Base-by-base conservation (phyloP, 2,888 invertebrate genomes). In the Megamerina dolium region DNA sequence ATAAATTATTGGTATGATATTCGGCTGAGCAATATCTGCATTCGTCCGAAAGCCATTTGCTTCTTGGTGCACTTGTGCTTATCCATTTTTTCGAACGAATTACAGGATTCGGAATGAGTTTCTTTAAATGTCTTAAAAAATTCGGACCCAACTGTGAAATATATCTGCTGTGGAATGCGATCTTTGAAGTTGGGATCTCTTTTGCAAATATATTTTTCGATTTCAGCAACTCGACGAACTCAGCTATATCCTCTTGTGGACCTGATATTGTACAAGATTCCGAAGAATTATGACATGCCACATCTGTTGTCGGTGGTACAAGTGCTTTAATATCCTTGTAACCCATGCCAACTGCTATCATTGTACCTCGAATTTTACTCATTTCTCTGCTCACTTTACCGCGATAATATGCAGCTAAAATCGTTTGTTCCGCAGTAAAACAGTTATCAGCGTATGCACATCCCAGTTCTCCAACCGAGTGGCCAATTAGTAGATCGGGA, bases 391-490 rank as follows among this genome's bases (percentile, higher is more conserved):
- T 83, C 1, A 85, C 83, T 50, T 79, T 74, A 1, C 89, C 90
- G 59, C 90, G 75, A 66, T 84, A 85, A 69, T 90, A 91, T 0
- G 91, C 85, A 2, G 84, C 78, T n/a, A 88, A 69, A 46, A 93
- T 82, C 75, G 86, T 86, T 72, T 92, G 85, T 59, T 90, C 88
- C 0, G 83, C 80, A 0, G 89, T 87, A 57, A 94, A 80, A 57
- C 87, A 85, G 1, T 87, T 90, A 66, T 95, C 95, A 5, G 90
- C 92, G 72, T 95, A 95, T 0, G 90, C 92, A 69, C 94, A 94
- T 3, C 89, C 92, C 4, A 95, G 75, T 68, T 95, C 95, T 16
- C 95, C 95, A 0, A 91, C 87, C 9, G 93, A 93, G 71, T 94
- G 92, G 10, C 94, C 87, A 48, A 87, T 78, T 53, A 86, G 80